These are phyloP conservation scores for mouse (Mus musculus) DNA, from an alignment of 2,113 vertebrate species.

Conservation along the genomic window DNA sequence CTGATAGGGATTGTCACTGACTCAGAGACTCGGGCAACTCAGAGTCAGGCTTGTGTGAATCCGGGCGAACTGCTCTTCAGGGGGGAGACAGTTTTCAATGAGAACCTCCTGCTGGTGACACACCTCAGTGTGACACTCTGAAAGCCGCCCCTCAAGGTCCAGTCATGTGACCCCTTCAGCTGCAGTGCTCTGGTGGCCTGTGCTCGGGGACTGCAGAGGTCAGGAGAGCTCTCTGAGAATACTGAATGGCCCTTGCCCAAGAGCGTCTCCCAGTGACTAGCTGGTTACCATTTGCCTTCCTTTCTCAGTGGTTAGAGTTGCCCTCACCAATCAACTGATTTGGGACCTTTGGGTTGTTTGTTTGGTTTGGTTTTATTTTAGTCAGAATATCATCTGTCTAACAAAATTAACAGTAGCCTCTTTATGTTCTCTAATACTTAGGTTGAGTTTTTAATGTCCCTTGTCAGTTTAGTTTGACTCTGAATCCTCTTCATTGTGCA, in stretches of 20 bases:
- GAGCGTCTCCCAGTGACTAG: background rate
- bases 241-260: background rate
- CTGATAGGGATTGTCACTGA: background rate
- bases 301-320: background rate
- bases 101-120: background rate
- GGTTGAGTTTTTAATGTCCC: background rate
- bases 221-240: background rate
- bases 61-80: background rate
- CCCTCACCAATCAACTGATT: background rate
- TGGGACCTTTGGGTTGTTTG: background rate
- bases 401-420: background rate
- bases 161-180: background rate
- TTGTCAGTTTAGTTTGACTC: background rate
- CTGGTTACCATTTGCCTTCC: too few relatives aligned
- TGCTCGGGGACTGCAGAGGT: background rate
- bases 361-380: background rate
- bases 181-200: background rate
- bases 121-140: background rate
- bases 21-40: slow-evolving; percentile 1
- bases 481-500: background rate
- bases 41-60: background rate
- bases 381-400: background rate
- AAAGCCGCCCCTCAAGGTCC: background rate
- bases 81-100: background rate
- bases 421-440: background rate